Conservation (phyloP, 2,888 invertebrate genomes). For the Lasius platythorax region DNA sequence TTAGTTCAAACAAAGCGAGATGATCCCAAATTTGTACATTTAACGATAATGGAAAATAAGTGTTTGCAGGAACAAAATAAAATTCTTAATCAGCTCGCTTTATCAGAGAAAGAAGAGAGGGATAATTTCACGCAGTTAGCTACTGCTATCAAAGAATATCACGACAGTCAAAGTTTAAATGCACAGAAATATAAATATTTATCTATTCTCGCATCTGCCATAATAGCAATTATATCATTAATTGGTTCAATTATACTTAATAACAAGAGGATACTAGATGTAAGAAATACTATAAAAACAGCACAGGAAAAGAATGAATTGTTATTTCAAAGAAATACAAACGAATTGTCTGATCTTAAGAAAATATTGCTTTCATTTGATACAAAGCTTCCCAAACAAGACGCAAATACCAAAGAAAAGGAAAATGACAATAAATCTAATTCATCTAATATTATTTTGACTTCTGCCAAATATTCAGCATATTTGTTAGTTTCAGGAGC, state of each 20-base stretch:
- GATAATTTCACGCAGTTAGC: slow-evolving; percentile 82
- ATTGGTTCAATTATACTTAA: slow-evolving; percentile 82
- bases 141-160: slow-evolving; percentile 84
- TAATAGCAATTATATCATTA: slow-evolving; percentile 80
- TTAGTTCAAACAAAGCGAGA: slow-evolving; percentile 81
- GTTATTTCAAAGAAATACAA: neutral
- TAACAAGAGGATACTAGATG: slow-evolving; percentile 78
- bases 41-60: slow-evolving; percentile 83
- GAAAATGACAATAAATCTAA: neutral
- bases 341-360: neutral
- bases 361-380: slow-evolving; percentile 42
- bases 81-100: slow-evolving; percentile 73
- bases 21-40: slow-evolving; percentile 83
- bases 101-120: slow-evolving; percentile 82
- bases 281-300: slow-evolving; percentile 74
- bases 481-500: slow-evolving; percentile 12
- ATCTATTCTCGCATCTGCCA: slow-evolving; percentile 81
- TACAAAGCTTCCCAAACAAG: slow-evolving; percentile 38
- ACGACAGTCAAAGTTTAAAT: slow-evolving; percentile 82
- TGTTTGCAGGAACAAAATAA: slow-evolving; percentile 80
- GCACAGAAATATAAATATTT: slow-evolving; percentile 83
- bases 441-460: neutral
- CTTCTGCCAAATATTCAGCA: slow-evolving; percentile 14
- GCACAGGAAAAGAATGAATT: slow-evolving; percentile 78
- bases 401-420: neutral